phyloP scores from a whole-genome alignment of 2,797 vertebrate species.

The Bradypodion ventrale region DNA sequence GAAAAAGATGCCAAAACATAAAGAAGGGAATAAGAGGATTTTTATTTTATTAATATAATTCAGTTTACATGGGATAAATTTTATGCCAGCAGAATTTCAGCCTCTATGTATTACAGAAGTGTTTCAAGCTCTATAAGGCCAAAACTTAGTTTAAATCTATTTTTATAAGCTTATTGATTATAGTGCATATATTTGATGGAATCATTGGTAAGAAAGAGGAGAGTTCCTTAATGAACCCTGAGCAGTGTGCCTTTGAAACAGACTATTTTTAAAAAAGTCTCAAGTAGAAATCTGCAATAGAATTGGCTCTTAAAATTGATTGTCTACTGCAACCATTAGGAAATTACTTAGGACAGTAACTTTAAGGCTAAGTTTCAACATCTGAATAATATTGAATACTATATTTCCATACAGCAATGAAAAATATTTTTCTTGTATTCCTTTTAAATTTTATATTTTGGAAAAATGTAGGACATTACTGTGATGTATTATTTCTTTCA shows the following conservation, averaged over 20 bases:
- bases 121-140: neutral
- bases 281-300: too few species aligned
- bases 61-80: too few species aligned
- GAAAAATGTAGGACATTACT: neutral
- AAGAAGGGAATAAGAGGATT: too few species aligned
- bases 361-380: neutral
- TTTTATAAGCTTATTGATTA: neutral
- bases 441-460: neutral
- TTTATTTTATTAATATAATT: too few species aligned
- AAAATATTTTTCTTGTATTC: neutral
- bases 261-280: neutral
- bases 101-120: too few species aligned
- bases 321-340: neutral
- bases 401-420: neutral
- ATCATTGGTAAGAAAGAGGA: neutral
- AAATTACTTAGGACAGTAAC: too few species aligned
- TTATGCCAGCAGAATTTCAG: too few species aligned
- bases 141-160: neutral
- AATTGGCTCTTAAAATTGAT: neutral
- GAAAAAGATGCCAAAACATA: too few species aligned
- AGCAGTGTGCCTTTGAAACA: neutral
- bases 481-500: constrained; percentile 45
- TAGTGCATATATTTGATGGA: neutral
- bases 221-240: neutral
- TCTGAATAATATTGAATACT: neutral